These are phyloP conservation scores for Sceliomorpha sp. DNA, from an alignment of 2,888 invertebrate genomes.

Conservation along the genomic window DNA sequence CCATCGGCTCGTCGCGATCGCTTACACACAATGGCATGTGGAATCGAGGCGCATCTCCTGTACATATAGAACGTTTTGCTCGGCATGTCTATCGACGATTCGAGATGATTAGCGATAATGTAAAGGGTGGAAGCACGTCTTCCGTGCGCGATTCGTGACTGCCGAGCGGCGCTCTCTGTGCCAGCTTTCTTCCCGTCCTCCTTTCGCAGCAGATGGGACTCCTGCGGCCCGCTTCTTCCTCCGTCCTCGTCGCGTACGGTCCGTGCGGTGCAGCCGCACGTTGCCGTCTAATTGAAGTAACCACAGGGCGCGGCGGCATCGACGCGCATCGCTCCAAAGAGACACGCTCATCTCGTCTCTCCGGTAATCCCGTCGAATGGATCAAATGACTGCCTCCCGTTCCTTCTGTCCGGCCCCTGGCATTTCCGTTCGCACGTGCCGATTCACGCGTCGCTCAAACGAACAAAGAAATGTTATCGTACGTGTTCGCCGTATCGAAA, in stretches of 20 bases:
- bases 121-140: slow-evolving; percentile 74
- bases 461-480: slow-evolving; percentile 24
- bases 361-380: slow-evolving; percentile 71
- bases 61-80: slow-evolving; percentile 29
- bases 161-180: no score
- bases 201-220: no score
- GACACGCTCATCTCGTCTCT: slow-evolving; percentile 57
- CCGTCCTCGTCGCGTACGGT: slow-evolving; percentile 60
- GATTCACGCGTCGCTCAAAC: slow-evolving; percentile 39
- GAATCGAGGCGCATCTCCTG: slow-evolving; percentile 29
- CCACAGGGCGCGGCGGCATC: slow-evolving; percentile 77
- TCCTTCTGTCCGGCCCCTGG: slow-evolving; percentile 63
- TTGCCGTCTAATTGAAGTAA: slow-evolving; percentile 79
- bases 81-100: slow-evolving; percentile 64
- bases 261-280: no score
- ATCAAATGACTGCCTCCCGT: slow-evolving; percentile 74
- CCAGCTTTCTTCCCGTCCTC: slow-evolving; percentile 37
- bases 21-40: slow-evolving; percentile 6
- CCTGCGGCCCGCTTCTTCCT: no score
- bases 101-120: slow-evolving; percentile 74
- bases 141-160: slow-evolving; percentile 68
- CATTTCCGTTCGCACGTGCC: slow-evolving; percentile 75
- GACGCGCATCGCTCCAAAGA: slow-evolving; percentile 57
- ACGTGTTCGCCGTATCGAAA: slow-evolving; percentile 27
- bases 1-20: no score